A percentile compares a stretch with the other conserved stretches of the same genome.
These are phyloP conservation scores for Chymomyza costata DNA, from an alignment of 1,140 invertebrate species.

Conservation along the genomic window DNA sequence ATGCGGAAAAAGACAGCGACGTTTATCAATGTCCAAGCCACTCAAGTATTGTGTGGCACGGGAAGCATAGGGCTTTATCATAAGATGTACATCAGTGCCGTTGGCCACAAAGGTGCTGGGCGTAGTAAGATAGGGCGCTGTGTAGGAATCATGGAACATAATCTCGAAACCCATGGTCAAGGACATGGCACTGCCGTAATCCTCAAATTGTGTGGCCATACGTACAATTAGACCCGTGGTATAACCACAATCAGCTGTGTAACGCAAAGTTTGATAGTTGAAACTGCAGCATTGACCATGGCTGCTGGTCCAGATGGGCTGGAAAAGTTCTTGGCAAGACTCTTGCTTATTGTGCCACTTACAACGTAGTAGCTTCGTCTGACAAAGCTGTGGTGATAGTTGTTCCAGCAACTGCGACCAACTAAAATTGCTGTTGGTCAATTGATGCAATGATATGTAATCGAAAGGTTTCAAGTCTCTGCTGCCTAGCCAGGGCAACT, in stretches of 20 bases:
- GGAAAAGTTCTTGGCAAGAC: constrained; percentile 77
- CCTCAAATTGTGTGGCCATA: constrained; percentile 73
- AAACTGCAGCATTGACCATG: constrained; percentile 80
- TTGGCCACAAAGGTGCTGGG: constrained; percentile 43
- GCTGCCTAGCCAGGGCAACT: constrained; percentile 6
- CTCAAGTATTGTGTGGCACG: constrained; percentile 16
- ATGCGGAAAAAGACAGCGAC: constrained; percentile 78
- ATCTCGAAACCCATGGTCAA: constrained; percentile 38
- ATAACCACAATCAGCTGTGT: constrained; percentile 76
- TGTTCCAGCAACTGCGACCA: constrained; percentile 54
- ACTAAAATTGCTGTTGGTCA: constrained; percentile 1
- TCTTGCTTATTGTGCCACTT: constrained; percentile 79
- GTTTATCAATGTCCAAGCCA: constrained; percentile 8
- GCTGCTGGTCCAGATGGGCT: constrained; percentile 76
- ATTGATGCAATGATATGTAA: neutral
- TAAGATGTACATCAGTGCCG: constrained; percentile 24
- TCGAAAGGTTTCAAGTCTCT: neutral
- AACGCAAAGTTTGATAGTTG: constrained; percentile 75
- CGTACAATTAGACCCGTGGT: constrained; percentile 78
- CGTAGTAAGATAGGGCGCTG: constrained; percentile 76
- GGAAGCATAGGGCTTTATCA: constrained; percentile 32
- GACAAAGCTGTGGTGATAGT: constrained; percentile 76
- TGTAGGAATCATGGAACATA: constrained; percentile 78
- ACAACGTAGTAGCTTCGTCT: constrained; percentile 77
- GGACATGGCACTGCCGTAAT: constrained; percentile 66